phyloP scores from a whole-genome alignment of 1,140 invertebrate species.

The Armadillidium nasatum region DNA sequence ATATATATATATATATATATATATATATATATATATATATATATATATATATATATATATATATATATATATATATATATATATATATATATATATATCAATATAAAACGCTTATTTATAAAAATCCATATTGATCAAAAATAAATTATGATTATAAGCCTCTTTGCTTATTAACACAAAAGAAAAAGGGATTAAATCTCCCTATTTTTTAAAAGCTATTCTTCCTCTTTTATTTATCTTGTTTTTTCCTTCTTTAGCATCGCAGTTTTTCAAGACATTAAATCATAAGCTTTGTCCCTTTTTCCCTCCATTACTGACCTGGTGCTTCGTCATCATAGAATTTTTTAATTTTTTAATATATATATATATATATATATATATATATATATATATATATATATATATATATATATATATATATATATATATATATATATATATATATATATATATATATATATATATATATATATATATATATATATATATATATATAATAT shows the following conservation, averaged over 20 bases:
- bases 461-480: not conserved
- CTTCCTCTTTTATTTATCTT: not conserved
- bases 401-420: not conserved
- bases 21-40: conserved; percentile 12
- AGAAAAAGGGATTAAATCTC: too few relatives aligned
- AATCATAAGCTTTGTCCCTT: not conserved
- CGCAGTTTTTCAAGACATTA: not conserved
- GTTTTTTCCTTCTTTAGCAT: not conserved
- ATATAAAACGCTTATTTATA: too few relatives aligned
- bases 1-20: not conserved
- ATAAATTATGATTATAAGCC: too few relatives aligned
- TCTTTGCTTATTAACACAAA: too few relatives aligned
- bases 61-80: not conserved
- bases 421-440: conserved; percentile 1
- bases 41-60: conserved; percentile 4
- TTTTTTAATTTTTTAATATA: not conserved
- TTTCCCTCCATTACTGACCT: conserved; percentile 4
- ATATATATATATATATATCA: not conserved
- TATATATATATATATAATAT: not conserved
- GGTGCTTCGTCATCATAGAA: not conserved
- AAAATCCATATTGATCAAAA: too few relatives aligned
- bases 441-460: not conserved
- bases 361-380: not conserved
- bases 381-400: conserved; percentile 15
- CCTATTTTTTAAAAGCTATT: not conserved